A percentile compares a stretch with the other conserved stretches of the same genome.
phyloP scores from a whole-genome alignment of 1,140 invertebrate genomes.

The Drosophila guanche region DNA sequence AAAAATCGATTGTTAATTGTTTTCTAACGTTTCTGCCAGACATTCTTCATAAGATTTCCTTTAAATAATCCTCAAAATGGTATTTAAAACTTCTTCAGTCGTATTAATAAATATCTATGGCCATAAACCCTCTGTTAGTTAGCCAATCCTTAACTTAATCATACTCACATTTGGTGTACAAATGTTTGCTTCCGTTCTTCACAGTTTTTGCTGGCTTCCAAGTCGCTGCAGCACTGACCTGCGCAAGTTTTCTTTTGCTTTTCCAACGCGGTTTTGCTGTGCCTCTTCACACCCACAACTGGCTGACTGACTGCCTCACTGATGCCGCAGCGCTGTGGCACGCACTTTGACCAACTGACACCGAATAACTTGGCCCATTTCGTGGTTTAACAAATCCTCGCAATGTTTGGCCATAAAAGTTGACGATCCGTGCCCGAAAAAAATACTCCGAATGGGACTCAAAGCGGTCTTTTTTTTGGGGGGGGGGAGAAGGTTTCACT shows the following conservation, averaged over 20 bases:
- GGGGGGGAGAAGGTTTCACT: conserved; percentile 50
- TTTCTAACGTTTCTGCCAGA: too few species aligned
- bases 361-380: conserved; percentile 69
- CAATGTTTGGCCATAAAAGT: conserved; percentile 62
- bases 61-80: too few species aligned
- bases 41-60: too few species aligned
- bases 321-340: conserved; percentile 36
- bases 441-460: conserved; percentile 1
- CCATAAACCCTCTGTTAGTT: too few species aligned
- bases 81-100: too few species aligned
- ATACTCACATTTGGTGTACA: conserved; percentile 18
- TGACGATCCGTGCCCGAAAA: conserved; percentile 64
- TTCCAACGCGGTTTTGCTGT: conserved; percentile 27
- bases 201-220: conserved; percentile 3
- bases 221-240: conserved; percentile 55
- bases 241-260: conserved; percentile 19
- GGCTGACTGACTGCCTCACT: conserved; percentile 9
- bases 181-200: not conserved
- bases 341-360: conserved; percentile 77
- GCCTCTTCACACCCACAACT: conserved; percentile 19
- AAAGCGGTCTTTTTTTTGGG: conserved; percentile 33
- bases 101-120: too few species aligned
- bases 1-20: too few species aligned
- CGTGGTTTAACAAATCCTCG: conserved; percentile 51
- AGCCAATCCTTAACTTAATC: not conserved